These are phyloP conservation scores for Alviniconcha strummeri DNA, from an alignment of 2,888 invertebrate genomes.

Conservation along the genomic window DNA sequence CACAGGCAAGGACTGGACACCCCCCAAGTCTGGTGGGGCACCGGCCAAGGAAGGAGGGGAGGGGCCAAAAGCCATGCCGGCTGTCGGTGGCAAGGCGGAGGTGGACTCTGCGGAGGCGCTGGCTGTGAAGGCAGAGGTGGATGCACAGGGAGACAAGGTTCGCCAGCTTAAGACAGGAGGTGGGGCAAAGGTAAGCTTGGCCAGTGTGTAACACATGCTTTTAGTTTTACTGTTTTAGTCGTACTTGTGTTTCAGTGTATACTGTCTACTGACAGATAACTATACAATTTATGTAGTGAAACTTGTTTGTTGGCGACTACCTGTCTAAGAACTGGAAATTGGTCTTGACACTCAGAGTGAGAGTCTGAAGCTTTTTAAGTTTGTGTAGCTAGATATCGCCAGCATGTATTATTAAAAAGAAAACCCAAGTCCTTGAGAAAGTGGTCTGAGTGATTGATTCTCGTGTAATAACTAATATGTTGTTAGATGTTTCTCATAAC, in stretches of 20 bases:
- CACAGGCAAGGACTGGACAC: slow-evolving; percentile 82
- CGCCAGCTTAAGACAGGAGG: slow-evolving; percentile 82
- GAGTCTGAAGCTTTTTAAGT: too few species aligned
- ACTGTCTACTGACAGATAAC: not conserved
- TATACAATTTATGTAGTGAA: not conserved
- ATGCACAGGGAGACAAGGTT: slow-evolving; percentile 82
- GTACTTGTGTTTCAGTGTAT: not conserved
- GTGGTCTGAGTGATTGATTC: too few species aligned
- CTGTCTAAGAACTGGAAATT: too few species aligned
- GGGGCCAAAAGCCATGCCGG: slow-evolving; percentile 18
- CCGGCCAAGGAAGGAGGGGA: not conserved
- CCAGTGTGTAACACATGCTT: not conserved
- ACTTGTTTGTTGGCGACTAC: too few species aligned
- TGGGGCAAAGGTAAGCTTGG: slow-evolving; percentile 77
- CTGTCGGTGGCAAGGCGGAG: slow-evolving; percentile 27
- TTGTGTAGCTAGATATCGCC: too few species aligned
- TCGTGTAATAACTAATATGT: too few species aligned
- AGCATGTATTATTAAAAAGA: too few species aligned
- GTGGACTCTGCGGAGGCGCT: slow-evolving; percentile 43
- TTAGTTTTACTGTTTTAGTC: not conserved
- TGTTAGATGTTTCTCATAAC: too few species aligned
- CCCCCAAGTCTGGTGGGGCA: slow-evolving; percentile 47
- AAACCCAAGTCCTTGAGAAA: too few species aligned
- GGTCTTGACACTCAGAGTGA: too few species aligned
- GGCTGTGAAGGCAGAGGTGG: slow-evolving; percentile 58